Conservation (phyloP, 2,888 invertebrate genomes). For the Hipparchia sbordonii region DNA sequence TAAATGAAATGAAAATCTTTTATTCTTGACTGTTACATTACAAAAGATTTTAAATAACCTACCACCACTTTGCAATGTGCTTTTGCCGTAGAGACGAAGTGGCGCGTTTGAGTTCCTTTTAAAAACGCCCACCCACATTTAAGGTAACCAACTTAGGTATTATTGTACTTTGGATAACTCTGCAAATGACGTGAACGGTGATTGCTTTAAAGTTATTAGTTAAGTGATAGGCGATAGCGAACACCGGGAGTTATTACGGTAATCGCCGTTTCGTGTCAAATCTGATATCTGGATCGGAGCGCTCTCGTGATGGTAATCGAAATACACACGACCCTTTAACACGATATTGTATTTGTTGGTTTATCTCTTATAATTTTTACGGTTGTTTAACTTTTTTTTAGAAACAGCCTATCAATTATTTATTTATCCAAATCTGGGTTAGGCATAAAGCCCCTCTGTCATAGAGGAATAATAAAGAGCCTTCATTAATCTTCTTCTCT, state of each 20-base stretch:
- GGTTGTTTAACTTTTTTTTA: neutral
- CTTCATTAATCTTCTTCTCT: too few species aligned
- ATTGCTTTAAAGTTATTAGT: conserved; percentile 56
- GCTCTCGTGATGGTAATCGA: conserved; percentile 59
- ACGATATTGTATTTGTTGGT: conserved; percentile 29
- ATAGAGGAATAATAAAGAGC: too few species aligned
- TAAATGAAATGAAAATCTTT: too few species aligned
- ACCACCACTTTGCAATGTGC: too few species aligned
- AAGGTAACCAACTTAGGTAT: too few species aligned
- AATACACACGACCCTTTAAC: conserved; percentile 42
- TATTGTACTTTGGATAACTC: conserved; percentile 17
- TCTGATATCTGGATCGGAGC: conserved; percentile 55
- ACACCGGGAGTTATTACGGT: conserved; percentile 50
- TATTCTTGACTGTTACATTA: too few species aligned
- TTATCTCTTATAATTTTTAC: conserved; percentile 3
- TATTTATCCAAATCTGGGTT: too few species aligned
- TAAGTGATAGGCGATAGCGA: conserved; percentile 60
- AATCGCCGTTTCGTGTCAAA: conserved; percentile 60
- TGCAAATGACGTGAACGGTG: neutral
- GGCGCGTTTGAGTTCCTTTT: too few species aligned
- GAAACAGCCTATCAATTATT: too few species aligned
- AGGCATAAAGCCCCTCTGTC: neutral
- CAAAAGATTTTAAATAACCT: too few species aligned
- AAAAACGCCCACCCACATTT: too few species aligned
- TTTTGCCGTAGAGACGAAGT: too few species aligned